A percentile compares a stretch with the other conserved stretches of the same genome.
Evolutionary conservation across 35 echinoderm and acorn worm species (phyloP).

Genomic region (Patiria miniata): DNA sequence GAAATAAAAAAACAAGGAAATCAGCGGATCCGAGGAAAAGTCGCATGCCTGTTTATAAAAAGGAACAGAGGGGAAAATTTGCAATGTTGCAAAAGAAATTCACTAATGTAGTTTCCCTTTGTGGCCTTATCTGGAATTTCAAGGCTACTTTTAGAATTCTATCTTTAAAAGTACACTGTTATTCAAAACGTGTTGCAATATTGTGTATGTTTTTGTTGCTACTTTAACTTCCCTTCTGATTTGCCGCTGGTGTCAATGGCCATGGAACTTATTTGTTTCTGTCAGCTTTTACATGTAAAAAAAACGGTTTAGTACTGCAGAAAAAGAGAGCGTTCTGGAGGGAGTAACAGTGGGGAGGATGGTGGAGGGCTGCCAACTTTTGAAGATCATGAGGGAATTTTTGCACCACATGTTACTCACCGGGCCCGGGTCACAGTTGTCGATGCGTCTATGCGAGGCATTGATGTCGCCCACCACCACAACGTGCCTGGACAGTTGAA

Average conservation of each 20-base stretch:
- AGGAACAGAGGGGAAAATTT: too few species aligned
- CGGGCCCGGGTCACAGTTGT: constrained; percentile 84
- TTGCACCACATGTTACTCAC: constrained; percentile 27
- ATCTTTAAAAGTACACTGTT: too few species aligned
- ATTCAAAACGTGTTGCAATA: too few species aligned
- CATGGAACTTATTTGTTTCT: neutral
- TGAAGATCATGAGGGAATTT: neutral
- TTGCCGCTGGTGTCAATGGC: neutral
- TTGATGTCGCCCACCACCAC: constrained; percentile 88
- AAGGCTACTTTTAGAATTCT: too few species aligned
- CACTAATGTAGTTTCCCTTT: too few species aligned
- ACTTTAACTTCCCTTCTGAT: neutral
- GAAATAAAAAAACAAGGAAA: too few species aligned
- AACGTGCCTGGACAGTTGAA: constrained; percentile 53
- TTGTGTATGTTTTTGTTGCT: too few species aligned
- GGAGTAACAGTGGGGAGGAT: too few species aligned
- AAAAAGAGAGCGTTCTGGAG: neutral
- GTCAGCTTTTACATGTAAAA: neutral
- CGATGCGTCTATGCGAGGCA: constrained; percentile 77
- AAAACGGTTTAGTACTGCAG: neutral
- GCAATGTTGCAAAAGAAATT: too few species aligned
- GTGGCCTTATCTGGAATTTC: too few species aligned
- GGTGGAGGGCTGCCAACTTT: neutral
- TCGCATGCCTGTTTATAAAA: too few species aligned
- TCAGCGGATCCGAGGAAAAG: too few species aligned